phyloP scores from a whole-genome alignment of 2,113 vertebrate genomes.

The Pyrgilauda ruficollis region DNA sequence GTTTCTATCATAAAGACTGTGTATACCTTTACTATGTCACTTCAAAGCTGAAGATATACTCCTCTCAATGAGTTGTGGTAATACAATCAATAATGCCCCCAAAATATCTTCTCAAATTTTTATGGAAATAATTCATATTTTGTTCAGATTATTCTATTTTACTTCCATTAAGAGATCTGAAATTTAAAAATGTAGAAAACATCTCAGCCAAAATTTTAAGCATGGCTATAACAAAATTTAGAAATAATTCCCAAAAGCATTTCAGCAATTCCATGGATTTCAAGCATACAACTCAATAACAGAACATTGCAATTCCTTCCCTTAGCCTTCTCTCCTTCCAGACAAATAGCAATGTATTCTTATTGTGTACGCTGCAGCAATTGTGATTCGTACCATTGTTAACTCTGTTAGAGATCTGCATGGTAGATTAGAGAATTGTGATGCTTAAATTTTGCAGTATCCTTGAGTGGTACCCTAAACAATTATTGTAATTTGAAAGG shows the following conservation, averaged over 20 bases:
- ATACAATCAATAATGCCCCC: not conserved
- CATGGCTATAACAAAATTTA: not conserved
- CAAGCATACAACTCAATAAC: not conserved
- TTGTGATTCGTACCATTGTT: not conserved
- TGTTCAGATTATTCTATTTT: not conserved
- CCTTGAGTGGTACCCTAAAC: not conserved
- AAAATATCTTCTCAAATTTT: not conserved
- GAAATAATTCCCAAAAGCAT: not conserved
- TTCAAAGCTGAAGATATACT: not conserved
- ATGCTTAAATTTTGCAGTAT: not conserved
- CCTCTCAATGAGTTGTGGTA: not conserved
- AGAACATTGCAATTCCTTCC: not conserved
- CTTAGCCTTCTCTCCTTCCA: not conserved
- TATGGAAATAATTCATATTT: not conserved
- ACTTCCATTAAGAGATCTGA: not conserved
- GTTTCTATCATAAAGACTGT: not conserved
- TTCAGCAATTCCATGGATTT: not conserved
- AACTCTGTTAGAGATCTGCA: not conserved
- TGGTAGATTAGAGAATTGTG: not conserved
- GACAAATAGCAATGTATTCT: not conserved
- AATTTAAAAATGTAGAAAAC: not conserved
- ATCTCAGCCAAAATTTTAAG: not conserved
- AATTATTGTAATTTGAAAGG: not conserved
- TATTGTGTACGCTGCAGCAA: not conserved
- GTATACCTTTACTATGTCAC: not conserved